These are phyloP conservation scores for Orchesellides sinensis DNA, from an alignment of 2,888 invertebrate genomes.

Conservation along the genomic window DNA sequence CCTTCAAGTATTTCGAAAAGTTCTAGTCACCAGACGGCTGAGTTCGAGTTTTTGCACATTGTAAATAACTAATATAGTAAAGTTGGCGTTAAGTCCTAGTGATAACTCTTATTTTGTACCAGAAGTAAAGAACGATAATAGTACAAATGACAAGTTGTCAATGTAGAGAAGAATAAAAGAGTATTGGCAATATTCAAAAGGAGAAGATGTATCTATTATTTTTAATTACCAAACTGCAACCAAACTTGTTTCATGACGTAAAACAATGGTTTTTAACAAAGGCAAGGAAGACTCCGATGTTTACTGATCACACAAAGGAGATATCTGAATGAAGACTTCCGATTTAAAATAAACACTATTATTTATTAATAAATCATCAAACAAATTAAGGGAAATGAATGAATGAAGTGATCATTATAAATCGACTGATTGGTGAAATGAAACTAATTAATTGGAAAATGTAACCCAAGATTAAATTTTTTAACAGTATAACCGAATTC, in stretches of 20 bases:
- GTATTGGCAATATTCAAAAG: slow-evolving; percentile 61
- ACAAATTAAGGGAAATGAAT: not conserved
- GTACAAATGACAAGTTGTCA: slow-evolving; percentile 48
- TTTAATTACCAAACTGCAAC: slow-evolving; percentile 34
- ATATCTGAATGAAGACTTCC: slow-evolving; percentile 13
- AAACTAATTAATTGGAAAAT: slow-evolving; percentile 41
- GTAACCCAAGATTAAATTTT: slow-evolving; percentile 63
- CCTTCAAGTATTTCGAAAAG: slow-evolving; percentile 51
- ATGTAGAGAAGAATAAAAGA: slow-evolving; percentile 57
- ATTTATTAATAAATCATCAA: not conserved
- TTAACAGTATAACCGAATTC: slow-evolving; percentile 33
- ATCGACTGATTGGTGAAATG: slow-evolving; percentile 18
- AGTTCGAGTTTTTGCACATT: slow-evolving; percentile 51
- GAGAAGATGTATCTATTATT: slow-evolving; percentile 29
- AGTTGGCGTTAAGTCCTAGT: slow-evolving; percentile 25
- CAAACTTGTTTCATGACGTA: slow-evolving; percentile 23
- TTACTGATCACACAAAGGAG: slow-evolving; percentile 36
- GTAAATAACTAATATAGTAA: slow-evolving; percentile 23
- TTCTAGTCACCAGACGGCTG: slow-evolving; percentile 62
- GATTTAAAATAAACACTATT: slow-evolving; percentile 9
- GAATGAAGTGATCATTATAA: not conserved
- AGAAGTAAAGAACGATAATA: slow-evolving; percentile 57
- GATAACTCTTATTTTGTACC: slow-evolving; percentile 55
- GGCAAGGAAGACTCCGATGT: slow-evolving; percentile 43
- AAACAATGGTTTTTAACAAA: not conserved